Conservation (phyloP, 1,140 invertebrate genomes). For the Aculops lycopersici region DNA sequence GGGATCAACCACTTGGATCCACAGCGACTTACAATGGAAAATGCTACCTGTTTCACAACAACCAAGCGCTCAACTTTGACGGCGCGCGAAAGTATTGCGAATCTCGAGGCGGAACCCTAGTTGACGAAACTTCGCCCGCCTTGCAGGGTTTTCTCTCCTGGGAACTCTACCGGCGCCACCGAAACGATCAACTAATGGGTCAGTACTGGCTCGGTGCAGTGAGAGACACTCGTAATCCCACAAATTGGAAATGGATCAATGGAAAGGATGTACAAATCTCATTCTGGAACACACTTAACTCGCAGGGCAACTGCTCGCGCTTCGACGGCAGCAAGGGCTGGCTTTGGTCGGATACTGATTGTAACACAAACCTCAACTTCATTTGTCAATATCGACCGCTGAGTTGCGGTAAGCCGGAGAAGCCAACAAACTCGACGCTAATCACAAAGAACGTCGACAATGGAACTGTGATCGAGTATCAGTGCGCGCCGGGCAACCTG, state of each 20-base stretch:
- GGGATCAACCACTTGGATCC: slow-evolving; percentile 60
- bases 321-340: slow-evolving; percentile 72
- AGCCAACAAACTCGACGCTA: slow-evolving; percentile 71
- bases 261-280: slow-evolving; percentile 49
- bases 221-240: slow-evolving; percentile 35
- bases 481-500: slow-evolving; percentile 48
- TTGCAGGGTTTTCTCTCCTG: slow-evolving; percentile 72
- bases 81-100: slow-evolving; percentile 47
- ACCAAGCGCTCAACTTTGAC: slow-evolving; percentile 42
- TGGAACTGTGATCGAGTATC: slow-evolving; percentile 49
- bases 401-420: slow-evolving; percentile 56
- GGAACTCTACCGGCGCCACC: slow-evolving; percentile 62
- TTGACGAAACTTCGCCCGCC: slow-evolving; percentile 71
- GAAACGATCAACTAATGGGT: slow-evolving; percentile 45
- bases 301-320: slow-evolving; percentile 49
- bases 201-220: slow-evolving; percentile 81
- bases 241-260: slow-evolving; percentile 57
- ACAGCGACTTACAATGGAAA: slow-evolving; percentile 78
- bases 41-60: slow-evolving; percentile 76
- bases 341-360: slow-evolving; percentile 75
- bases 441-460: slow-evolving; percentile 33
- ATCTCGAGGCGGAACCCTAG: slow-evolving; percentile 39
- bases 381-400: slow-evolving; percentile 75
- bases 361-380: slow-evolving; percentile 46
- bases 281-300: slow-evolving; percentile 61